Base-by-base conservation (phyloP, 1,140 invertebrate genomes). In the Pogonus chalceus region DNA sequence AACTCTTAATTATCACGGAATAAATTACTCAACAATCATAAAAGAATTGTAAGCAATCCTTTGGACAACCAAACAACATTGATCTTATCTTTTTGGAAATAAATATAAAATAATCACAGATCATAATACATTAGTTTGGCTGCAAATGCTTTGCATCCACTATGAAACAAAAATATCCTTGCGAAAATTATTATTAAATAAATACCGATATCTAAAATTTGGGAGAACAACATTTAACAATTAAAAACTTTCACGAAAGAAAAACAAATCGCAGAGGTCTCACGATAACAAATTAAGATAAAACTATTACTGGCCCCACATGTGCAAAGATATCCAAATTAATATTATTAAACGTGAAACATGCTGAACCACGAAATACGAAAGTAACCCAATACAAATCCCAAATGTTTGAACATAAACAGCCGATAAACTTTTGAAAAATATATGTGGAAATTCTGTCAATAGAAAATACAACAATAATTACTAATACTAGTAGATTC, bases 21-120 rank as follows among this genome's bases (percentile, higher is more conserved):
- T 12, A 43, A 62, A 60, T 56, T 65, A 66, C 53, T 51, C 52
- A 2, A 61, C 60, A 9, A 64, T 58, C 2, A 62, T 67, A 55
- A 61, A 63, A 39, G 64, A 69, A 60, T 51, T 63, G 2, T 43
- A 67, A 31, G 64, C 60, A 10, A 63, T 67, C n/a, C 59, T 76
- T n/a, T 69, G 65, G 62, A 68, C 68, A 4, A 63, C 72, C 7
- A 64, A 69, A 51, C 58, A 71, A 51, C 73, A 72, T 48, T 31
- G 63, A 20, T 61, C 62, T 10, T 68, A 68, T 54, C 23, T 68
- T 4, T 63, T 58, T 35, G 66, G 65, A 20, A 54, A 46, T 48
- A 59, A 62, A 52, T 66, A 66, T 51, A 53, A 37, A 46, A 58
- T 64, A 14, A 31, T 57, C 10, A 61, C 57, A 4, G 65, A 68